Percentiles rank a stretch among this genome's conserved stretches.
Conservation (phyloP, 2,888 invertebrate species). For the Idaea aversata region DNA sequence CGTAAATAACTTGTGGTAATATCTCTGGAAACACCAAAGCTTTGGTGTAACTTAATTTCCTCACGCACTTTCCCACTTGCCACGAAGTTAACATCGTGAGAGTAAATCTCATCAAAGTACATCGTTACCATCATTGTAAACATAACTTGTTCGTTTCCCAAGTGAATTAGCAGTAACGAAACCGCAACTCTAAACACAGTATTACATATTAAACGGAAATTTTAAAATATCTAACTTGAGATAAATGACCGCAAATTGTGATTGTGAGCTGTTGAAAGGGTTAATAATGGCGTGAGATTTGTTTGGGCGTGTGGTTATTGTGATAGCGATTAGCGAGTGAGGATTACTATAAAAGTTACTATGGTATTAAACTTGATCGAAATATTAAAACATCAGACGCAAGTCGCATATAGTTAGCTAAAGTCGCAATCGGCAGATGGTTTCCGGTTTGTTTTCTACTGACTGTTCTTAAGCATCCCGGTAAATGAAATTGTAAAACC, state of each 20-base stretch:
- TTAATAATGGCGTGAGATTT: slow-evolving; percentile 76
- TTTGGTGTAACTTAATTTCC: background rate
- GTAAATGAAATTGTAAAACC: no score
- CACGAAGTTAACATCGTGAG: slow-evolving; percentile 9
- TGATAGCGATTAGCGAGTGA: slow-evolving; percentile 22
- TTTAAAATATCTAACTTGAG: slow-evolving; percentile 27
- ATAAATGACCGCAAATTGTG: slow-evolving; percentile 76
- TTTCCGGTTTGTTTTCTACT: no score
- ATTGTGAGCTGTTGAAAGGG: slow-evolving; percentile 75
- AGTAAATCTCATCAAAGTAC: slow-evolving; percentile 11
- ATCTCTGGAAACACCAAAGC: background rate
- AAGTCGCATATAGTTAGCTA: no score
- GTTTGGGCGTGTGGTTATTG: slow-evolving; percentile 30
- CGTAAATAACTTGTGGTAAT: background rate
- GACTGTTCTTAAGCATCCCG: no score
- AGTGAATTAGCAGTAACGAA: slow-evolving; percentile 26
- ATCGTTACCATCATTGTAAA: slow-evolving; percentile 23
- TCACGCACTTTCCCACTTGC: background rate
- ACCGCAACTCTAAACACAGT: slow-evolving; percentile 19
- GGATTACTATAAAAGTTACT: background rate
- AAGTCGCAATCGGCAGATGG: no score
- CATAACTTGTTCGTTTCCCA: slow-evolving; percentile 25
- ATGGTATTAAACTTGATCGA: no score
- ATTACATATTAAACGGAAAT: slow-evolving; percentile 23
- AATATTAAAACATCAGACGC: no score